phyloP scores from a whole-genome alignment of 2,888 invertebrate species.

The Eutolmus rufibarbis region DNA sequence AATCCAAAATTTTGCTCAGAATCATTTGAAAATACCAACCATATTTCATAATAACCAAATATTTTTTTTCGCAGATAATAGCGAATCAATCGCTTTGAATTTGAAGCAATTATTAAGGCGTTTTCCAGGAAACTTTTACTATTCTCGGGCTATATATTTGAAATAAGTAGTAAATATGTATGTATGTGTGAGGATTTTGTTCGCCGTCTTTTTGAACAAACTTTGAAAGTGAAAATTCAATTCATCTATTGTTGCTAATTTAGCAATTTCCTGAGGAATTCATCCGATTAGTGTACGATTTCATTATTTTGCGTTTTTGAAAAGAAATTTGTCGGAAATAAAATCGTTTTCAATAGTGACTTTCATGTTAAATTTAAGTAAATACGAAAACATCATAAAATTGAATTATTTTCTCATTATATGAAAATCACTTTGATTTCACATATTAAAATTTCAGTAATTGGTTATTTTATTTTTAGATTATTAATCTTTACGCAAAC shows the following conservation, averaged over 20 bases:
- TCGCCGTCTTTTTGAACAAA: neutral
- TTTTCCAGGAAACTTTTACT: neutral
- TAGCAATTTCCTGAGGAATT: neutral
- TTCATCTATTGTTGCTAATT: neutral
- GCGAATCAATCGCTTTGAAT: neutral
- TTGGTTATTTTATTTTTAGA: too few species aligned
- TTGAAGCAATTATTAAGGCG: neutral
- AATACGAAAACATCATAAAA: too few species aligned
- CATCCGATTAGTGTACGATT: neutral
- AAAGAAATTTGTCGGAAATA: neutral
- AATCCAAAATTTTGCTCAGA: neutral
- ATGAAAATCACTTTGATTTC: too few species aligned
- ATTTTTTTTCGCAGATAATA: neutral
- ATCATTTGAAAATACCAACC: neutral
- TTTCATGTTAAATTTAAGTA: too few species aligned
- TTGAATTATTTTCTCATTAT: too few species aligned
- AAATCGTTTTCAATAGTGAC: neutral
- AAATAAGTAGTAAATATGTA: neutral
- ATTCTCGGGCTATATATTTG: neutral
- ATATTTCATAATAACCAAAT: neutral
- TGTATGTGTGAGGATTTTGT: neutral
- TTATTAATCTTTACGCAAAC: too few species aligned
- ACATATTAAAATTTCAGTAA: too few species aligned
- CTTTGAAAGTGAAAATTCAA: neutral
- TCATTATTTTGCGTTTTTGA: neutral